Conservation (phyloP, 1,140 invertebrate species). For the Psix sp. region DNA sequence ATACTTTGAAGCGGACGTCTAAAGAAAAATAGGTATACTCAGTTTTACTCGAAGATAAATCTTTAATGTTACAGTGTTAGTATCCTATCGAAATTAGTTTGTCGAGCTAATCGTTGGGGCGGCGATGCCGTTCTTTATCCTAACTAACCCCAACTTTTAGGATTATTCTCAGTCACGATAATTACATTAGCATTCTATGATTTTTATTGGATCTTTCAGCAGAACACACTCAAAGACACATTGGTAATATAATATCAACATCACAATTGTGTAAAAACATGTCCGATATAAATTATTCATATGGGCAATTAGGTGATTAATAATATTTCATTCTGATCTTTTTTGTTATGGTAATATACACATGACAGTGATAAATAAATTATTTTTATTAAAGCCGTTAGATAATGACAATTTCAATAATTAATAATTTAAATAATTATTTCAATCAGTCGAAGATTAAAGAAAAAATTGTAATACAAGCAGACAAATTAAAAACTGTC, state of each 20-base stretch:
- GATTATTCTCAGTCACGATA: constrained; percentile 70
- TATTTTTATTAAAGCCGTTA: no score
- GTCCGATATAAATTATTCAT: constrained; percentile 52
- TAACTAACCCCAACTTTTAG: constrained; percentile 68
- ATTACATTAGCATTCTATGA: constrained; percentile 77
- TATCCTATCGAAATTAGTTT: constrained; percentile 70
- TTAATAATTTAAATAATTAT: no score
- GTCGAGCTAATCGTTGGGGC: constrained; percentile 73
- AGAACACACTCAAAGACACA: constrained; percentile 47
- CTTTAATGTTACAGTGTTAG: no score
- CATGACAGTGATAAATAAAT: no score
- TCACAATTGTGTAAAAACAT: constrained; percentile 20
- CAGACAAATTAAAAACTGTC: no score
- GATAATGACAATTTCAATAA: no score
- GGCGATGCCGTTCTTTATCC: constrained; percentile 68
- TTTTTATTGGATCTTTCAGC: constrained; percentile 72
- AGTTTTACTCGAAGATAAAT: no score
- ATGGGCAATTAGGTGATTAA: constrained; percentile 35
- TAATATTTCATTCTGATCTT: constrained; percentile 28
- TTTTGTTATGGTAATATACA: no score
- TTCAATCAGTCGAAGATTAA: no score
- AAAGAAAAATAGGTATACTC: no score
- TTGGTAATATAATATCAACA: constrained; percentile 50
- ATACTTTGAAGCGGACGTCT: no score
- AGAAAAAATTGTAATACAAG: no score